Percentiles rank a stretch among this genome's conserved stretches.
Evolutionary conservation across 2,113 vertebrate species (phyloP).

Genomic region (Mesoclemmys tuberculata): DNA sequence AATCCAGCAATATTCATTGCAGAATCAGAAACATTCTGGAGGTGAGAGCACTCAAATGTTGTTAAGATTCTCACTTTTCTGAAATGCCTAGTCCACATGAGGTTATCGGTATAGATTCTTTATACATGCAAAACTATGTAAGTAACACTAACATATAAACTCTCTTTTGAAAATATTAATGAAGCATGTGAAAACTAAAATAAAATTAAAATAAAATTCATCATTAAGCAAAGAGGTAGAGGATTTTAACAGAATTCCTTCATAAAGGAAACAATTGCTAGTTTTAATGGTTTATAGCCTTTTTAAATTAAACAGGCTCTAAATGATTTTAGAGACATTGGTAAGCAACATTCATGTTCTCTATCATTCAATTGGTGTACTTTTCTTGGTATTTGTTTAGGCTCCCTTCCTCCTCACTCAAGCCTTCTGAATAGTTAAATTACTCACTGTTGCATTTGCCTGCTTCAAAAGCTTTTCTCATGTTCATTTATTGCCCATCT

Average conservation of each 20-base stretch:
- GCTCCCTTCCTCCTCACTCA: background rate
- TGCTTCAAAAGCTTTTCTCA: background rate
- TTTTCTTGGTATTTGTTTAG: background rate
- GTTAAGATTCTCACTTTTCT: background rate
- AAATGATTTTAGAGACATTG: background rate
- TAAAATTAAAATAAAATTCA: background rate
- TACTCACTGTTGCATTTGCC: background rate
- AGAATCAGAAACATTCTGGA: background rate
- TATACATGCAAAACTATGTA: background rate
- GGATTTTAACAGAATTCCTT: background rate
- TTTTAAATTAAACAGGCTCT: background rate
- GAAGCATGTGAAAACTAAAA: background rate
- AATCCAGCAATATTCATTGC: background rate
- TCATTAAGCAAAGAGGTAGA: background rate
- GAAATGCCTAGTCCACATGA: background rate
- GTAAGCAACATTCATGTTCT: background rate
- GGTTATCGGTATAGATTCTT: background rate
- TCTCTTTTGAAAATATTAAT: background rate
- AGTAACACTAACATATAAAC: background rate
- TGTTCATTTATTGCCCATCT: background rate
- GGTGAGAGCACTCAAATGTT: background rate
- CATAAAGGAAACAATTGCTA: background rate
- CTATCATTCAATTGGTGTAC: background rate
- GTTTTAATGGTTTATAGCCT: background rate
- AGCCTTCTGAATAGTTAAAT: background rate